A percentile compares a stretch with the other conserved stretches of the same genome.
These are phyloP conservation scores for Apodemia mormo DNA, from an alignment of 2,888 invertebrate species.

Conservation along the genomic window DNA sequence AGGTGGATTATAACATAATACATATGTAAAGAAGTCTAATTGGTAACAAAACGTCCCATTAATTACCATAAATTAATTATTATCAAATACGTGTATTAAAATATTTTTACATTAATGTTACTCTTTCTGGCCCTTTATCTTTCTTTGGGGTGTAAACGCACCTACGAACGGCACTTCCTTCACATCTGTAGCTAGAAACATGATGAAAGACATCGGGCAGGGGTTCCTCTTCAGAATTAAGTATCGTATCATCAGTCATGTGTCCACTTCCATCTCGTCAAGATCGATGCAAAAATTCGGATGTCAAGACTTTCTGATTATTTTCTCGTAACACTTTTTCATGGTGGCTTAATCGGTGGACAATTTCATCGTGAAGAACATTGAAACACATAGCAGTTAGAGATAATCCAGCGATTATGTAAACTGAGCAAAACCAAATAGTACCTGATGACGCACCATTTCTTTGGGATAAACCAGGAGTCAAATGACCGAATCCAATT, in stretches of 20 bases:
- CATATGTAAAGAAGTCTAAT: no score
- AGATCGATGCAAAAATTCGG: constrained; percentile 72
- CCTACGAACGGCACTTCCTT: constrained; percentile 65
- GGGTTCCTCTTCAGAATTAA: constrained; percentile 69
- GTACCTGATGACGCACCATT: constrained; percentile 83
- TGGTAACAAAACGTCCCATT: no score
- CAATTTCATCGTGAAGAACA: constrained; percentile 93
- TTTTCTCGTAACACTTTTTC: constrained; percentile 66
- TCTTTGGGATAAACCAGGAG: constrained; percentile 84
- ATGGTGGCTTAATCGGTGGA: constrained; percentile 87
- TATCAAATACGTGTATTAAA: not conserved
- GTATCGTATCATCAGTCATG: constrained; percentile 67
- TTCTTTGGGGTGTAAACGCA: constrained; percentile 67
- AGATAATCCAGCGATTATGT: constrained; percentile 22
- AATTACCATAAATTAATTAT: no score
- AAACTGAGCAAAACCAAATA: constrained; percentile 89
- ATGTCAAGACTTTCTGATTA: constrained; percentile 66
- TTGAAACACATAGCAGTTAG: constrained; percentile 61
- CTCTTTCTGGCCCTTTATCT: constrained; percentile 61
- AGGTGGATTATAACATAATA: no score
- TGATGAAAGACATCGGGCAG: constrained; percentile 76
- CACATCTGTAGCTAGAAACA: constrained; percentile 60
- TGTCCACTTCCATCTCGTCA: constrained; percentile 74
- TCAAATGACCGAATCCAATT: constrained; percentile 93
- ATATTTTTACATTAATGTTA: constrained; percentile 30